Evolutionary conservation across 2,797 vertebrate species (phyloP).

Genomic region (Discoglossus pictus): DNA sequence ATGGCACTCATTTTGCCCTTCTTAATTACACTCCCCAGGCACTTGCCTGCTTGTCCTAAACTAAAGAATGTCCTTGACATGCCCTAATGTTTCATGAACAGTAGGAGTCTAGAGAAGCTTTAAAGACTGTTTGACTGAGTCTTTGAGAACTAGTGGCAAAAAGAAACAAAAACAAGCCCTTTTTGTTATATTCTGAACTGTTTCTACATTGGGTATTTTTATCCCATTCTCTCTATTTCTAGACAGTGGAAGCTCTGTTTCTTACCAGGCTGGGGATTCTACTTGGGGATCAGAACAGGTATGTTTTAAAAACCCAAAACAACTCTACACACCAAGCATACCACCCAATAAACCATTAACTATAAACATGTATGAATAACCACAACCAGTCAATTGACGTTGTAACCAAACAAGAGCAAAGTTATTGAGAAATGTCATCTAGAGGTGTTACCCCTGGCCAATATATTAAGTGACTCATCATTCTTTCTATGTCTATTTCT

Average conservation of each 20-base stretch:
- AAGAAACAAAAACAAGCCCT: constrained; percentile 8
- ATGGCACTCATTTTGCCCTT: background rate
- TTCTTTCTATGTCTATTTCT: constrained; percentile 16
- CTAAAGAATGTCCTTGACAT: background rate
- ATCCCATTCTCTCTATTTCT: constrained; percentile 70
- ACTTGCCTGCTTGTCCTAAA: background rate
- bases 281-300: constrained; percentile 68
- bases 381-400: no score
- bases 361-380: constrained; percentile 5
- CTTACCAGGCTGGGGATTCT: constrained; percentile 64
- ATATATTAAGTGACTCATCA: no score
- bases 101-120: constrained; percentile 36
- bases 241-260: constrained; percentile 66
- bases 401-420: no score
- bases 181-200: constrained; percentile 55
- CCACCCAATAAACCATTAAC: constrained; percentile 15
- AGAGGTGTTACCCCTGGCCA: no score
- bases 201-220: constrained; percentile 63
- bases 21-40: no score
- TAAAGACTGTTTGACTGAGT: constrained; percentile 49
- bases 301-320: constrained; percentile 58
- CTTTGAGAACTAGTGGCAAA: constrained; percentile 50
- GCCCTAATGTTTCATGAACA: constrained; percentile 6
- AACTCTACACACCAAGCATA: constrained; percentile 39
- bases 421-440: no score